Percentiles rank a stretch among this genome's conserved stretches.
Evolutionary conservation across 2,888 invertebrate genomes (phyloP).

Genomic region (Metopia argyrocephala): DNA sequence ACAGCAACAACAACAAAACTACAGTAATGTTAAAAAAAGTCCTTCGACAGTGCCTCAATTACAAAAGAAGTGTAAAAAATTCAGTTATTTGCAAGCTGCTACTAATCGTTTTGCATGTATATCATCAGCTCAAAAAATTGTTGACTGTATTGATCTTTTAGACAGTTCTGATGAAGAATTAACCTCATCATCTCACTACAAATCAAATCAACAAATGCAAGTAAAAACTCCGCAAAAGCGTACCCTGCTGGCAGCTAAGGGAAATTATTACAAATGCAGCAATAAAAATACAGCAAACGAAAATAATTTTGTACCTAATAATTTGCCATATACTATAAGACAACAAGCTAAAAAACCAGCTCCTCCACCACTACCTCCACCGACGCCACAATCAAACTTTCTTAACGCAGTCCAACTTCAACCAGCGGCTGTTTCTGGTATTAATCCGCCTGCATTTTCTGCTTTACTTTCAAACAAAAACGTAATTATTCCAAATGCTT

Average conservation of each 20-base stretch:
- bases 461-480: constrained; percentile 68
- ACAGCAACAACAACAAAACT: constrained; percentile 37
- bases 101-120: neutral
- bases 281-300: constrained; percentile 30
- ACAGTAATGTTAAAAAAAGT: neutral
- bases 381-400: constrained; percentile 70
- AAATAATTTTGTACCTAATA: constrained; percentile 7
- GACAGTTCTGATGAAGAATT: constrained; percentile 67
- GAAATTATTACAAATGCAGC: constrained; percentile 36
- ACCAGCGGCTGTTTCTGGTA: constrained; percentile 60
- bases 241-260: constrained; percentile 54
- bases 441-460: constrained; percentile 67
- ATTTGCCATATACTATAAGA: constrained; percentile 35
- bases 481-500: constrained; percentile 70
- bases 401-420: constrained; percentile 69
- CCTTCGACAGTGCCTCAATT: constrained; percentile 23
- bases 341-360: constrained; percentile 51
- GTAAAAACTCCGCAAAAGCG: constrained; percentile 55
- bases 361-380: constrained; percentile 48
- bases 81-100: constrained; percentile 43
- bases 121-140: constrained; percentile 29
- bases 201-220: neutral
- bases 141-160: constrained; percentile 66
- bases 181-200: neutral
- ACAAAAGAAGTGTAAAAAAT: constrained; percentile 50